A percentile compares a stretch with the other conserved stretches of the same genome.
Evolutionary conservation across 1,140 invertebrate species (phyloP).

Genomic region (Battus philenor): DNA sequence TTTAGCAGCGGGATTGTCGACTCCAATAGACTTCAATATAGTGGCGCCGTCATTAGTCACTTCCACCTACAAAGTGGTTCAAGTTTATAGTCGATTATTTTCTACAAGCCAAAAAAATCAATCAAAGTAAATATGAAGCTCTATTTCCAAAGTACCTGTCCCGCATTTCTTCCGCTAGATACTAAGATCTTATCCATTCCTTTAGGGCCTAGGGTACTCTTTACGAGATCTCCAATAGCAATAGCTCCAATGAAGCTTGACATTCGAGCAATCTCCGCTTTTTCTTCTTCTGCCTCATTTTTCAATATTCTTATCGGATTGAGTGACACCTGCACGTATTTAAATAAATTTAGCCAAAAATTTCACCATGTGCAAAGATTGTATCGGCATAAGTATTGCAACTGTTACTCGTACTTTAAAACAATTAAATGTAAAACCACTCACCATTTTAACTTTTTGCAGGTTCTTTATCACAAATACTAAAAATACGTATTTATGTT

Average conservation of each 20-base stretch:
- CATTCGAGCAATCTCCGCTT: constrained; percentile 95
- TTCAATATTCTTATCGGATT: constrained; percentile 97
- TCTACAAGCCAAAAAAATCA: background rate
- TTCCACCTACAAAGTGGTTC: constrained; percentile 81
- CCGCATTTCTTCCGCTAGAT: constrained; percentile 87
- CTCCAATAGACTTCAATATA: constrained; percentile 96
- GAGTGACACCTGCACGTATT: constrained; percentile 83
- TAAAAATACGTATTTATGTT: background rate
- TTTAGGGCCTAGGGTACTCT: constrained; percentile 98
- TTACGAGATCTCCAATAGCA: constrained; percentile 98
- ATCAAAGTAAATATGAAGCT: background rate
- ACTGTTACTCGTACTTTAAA: background rate
- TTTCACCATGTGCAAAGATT: constrained; percentile 48
- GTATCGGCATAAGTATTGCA: constrained; percentile 24
- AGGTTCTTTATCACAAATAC: constrained; percentile 1
- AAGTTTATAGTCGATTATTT: background rate
- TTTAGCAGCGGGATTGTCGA: constrained; percentile 99
- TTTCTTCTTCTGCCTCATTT: constrained; percentile 97
- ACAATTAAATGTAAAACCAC: too few species aligned
- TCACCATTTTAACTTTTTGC: constrained; percentile 34
- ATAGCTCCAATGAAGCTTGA: constrained; percentile 99
- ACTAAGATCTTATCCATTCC: constrained; percentile 99
- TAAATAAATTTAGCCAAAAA: constrained; percentile 24
- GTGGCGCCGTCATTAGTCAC: constrained; percentile 99
- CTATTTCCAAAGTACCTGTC: constrained; percentile 62